Evolutionary conservation across 2,113 vertebrate species (phyloP).

Genomic region (Colossoma macropomum): DNA sequence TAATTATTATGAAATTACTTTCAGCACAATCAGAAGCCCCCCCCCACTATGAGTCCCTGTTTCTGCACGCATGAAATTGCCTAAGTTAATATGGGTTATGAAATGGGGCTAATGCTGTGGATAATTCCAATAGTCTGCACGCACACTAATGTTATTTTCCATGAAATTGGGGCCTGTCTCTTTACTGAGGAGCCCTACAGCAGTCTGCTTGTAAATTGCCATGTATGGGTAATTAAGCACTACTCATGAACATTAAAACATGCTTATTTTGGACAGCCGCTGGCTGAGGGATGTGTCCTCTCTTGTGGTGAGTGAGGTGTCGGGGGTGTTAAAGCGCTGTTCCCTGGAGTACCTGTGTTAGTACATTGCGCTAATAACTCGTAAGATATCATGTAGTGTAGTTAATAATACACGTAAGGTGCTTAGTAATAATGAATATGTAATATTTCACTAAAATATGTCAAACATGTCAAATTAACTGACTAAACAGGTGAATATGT

Average conservation of each 20-base stretch:
- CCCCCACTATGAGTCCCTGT: slow-evolving; percentile 94
- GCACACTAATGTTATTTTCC: slow-evolving; percentile 92
- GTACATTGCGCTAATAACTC: not conserved
- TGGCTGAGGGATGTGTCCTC: slow-evolving; percentile 67
- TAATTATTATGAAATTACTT: slow-evolving; percentile 99
- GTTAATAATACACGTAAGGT: not conserved
- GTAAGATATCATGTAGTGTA: not conserved
- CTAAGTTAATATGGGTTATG: slow-evolving; percentile 96
- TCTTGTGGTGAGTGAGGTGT: slow-evolving; percentile 66
- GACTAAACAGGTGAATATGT: not conserved
- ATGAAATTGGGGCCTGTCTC: slow-evolving; percentile 84
- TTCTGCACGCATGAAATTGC: slow-evolving; percentile 99
- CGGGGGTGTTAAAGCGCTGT: slow-evolving; percentile 52
- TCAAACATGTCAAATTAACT: not conserved
- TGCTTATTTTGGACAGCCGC: slow-evolving; percentile 80
- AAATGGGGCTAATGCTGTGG: slow-evolving; percentile 90
- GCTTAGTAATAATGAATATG: not conserved
- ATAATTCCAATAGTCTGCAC: slow-evolving; percentile 88
- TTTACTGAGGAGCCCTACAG: slow-evolving; percentile 85
- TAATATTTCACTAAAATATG: not conserved
- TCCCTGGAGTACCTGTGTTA: not conserved
- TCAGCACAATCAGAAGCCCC: slow-evolving; percentile 93
- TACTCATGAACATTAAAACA: slow-evolving; percentile 85
- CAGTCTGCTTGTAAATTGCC: slow-evolving; percentile 91
- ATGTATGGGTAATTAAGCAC: slow-evolving; percentile 86